Evolutionary conservation across 2,113 vertebrate genomes (phyloP).

Genomic region (Carollia perspicillata): DNA sequence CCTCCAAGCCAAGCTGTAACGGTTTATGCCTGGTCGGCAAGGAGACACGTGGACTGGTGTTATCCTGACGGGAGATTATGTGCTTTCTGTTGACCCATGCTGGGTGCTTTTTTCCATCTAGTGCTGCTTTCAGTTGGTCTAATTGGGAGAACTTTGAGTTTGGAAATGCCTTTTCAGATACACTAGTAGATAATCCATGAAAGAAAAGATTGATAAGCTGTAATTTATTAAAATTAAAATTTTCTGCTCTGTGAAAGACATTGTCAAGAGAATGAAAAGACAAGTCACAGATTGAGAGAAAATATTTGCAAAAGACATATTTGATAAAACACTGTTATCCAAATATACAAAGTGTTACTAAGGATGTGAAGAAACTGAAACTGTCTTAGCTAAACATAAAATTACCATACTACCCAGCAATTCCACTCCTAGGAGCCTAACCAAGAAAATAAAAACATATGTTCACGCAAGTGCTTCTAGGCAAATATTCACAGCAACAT

Average conservation of each 20-base stretch:
- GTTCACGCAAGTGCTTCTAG: background rate
- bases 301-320: conserved; percentile 13
- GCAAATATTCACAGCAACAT: conserved; percentile 14
- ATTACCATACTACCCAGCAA: background rate
- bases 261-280: background rate
- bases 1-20: too few relatives aligned
- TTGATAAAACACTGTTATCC: conserved; percentile 1
- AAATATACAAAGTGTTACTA: background rate
- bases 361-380: conserved; percentile 2
- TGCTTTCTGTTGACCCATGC: too few relatives aligned
- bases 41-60: too few relatives aligned
- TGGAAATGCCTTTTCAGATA: background rate
- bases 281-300: background rate
- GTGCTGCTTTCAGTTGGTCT: too few relatives aligned
- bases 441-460: background rate
- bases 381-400: background rate
- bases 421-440: background rate
- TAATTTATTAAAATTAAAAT: background rate
- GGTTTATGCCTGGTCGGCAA: too few relatives aligned
- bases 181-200: background rate
- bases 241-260: background rate
- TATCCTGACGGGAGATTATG: too few relatives aligned
- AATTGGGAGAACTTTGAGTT: background rate
- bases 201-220: background rate
- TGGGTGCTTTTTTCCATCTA: too few relatives aligned